phyloP scores from a whole-genome alignment of 1,140 invertebrate species.

The Chrysopa pallens region DNA sequence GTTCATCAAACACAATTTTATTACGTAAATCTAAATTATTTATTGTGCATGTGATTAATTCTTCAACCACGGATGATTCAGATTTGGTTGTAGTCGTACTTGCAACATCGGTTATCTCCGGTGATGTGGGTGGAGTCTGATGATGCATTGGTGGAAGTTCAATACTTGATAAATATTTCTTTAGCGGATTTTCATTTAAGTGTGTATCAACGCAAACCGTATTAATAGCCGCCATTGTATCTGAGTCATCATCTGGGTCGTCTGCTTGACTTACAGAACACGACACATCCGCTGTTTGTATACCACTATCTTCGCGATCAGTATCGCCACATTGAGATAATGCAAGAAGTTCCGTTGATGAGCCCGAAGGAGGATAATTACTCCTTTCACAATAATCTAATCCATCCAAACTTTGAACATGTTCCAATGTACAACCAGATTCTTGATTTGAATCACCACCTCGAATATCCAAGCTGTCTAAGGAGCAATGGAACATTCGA shows the following conservation, averaged over 20 bases:
- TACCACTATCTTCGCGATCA: constrained; percentile 62
- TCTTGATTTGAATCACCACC: constrained; percentile 24
- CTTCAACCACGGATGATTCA: no score
- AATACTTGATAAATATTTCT: no score
- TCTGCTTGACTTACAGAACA: constrained; percentile 54
- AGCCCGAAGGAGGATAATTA: constrained; percentile 31
- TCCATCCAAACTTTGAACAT: constrained; percentile 45
- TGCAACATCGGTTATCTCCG: no score
- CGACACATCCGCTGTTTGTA: constrained; percentile 61
- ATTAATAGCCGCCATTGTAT: not conserved
- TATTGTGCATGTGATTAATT: no score
- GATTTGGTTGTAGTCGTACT: no score
- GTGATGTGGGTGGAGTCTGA: no score
- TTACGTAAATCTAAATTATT: not conserved
- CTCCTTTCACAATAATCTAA: constrained; percentile 29
- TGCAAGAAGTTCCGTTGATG: constrained; percentile 27
- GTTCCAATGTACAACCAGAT: constrained; percentile 29
- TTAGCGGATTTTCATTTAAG: not conserved
- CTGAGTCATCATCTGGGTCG: constrained; percentile 32
- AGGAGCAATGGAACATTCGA: constrained; percentile 37
- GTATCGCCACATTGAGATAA: constrained; percentile 31
- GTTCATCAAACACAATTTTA: not conserved
- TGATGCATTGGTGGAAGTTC: no score
- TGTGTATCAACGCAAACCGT: not conserved
- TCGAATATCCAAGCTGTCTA: constrained; percentile 41